phyloP scores from a whole-genome alignment of 1,140 invertebrate species.

The Drosophila kikkawai region DNA sequence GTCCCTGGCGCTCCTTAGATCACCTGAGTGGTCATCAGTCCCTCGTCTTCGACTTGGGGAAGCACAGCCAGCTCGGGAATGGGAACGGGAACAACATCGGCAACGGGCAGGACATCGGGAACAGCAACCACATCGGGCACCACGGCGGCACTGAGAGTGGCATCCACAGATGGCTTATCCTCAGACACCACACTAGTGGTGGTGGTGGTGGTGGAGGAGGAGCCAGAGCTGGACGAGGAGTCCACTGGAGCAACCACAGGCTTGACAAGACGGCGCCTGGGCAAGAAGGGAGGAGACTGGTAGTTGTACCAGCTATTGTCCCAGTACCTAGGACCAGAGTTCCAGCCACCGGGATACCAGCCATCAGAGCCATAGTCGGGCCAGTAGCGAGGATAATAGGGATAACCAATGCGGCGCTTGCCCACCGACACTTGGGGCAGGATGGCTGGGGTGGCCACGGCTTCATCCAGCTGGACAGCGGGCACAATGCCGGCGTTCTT shows the following conservation, averaged over 20 bases:
- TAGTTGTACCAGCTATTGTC: slow-evolving; percentile 32
- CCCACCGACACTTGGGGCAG: slow-evolving; percentile 8
- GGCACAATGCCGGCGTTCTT: slow-evolving; percentile 27
- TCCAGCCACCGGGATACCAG: slow-evolving; percentile 40
- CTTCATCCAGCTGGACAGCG: slow-evolving; percentile 12
- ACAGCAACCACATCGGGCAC: slow-evolving; percentile 4
- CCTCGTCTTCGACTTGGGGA: background rate
- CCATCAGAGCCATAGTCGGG: slow-evolving; percentile 28
- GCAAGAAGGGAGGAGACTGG: background rate
- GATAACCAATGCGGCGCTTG: slow-evolving; percentile 9
- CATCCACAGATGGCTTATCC: background rate
- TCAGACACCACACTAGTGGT: background rate
- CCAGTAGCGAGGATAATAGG: slow-evolving; percentile 38
- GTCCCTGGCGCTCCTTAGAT: background rate
- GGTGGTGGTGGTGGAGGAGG: slow-evolving; percentile 9
- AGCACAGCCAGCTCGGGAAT: slow-evolving; percentile 14
- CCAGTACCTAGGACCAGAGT: slow-evolving; percentile 32
- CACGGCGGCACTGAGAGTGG: slow-evolving; percentile 10
- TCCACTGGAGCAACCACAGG: background rate
- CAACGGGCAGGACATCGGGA: slow-evolving; percentile 13
- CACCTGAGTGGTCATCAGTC: slow-evolving; percentile 19
- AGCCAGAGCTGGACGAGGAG: background rate
- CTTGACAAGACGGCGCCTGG: slow-evolving; percentile 21
- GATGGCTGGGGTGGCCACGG: background rate
- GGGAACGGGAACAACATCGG: slow-evolving; percentile 2